Percentiles rank a stretch among this genome's conserved stretches.
Conservation (phyloP, 2,797 vertebrate species). For the Hippoglossus hippoglossus region DNA sequence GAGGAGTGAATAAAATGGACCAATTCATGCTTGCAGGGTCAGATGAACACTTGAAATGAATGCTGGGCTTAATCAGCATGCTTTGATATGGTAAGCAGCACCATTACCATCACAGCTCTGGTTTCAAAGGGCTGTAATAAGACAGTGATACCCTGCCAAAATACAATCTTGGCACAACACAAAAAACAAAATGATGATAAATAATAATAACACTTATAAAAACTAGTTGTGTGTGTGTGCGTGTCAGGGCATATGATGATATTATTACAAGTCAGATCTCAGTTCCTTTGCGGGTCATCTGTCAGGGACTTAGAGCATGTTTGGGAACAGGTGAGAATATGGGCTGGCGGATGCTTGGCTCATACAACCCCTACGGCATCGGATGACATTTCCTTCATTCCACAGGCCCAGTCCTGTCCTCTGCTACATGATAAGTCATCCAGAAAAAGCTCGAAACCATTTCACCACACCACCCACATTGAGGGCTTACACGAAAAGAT, state of each 20-base stretch:
- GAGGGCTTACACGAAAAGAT: constrained; percentile 58
- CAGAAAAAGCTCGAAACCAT: constrained; percentile 62
- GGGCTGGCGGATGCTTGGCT: constrained; percentile 70
- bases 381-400: constrained; percentile 73
- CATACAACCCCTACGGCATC: constrained; percentile 74
- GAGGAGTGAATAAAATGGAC: constrained; percentile 37
- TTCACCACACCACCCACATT: constrained; percentile 72
- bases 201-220: constrained; percentile 1
- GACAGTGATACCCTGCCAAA: constrained; percentile 26
- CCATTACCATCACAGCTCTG: constrained; percentile 42
- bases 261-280: constrained; percentile 41
- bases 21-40: constrained; percentile 62
- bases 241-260: constrained; percentile 12
- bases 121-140: constrained; percentile 51
- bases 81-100: constrained; percentile 86
- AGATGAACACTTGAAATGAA: constrained; percentile 82
- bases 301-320: constrained; percentile 25
- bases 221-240: neutral
- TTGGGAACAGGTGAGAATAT: constrained; percentile 68
- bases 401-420: constrained; percentile 77
- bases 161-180: constrained; percentile 9
- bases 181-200: neutral
- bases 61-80: constrained; percentile 66
- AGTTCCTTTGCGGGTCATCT: constrained; percentile 54
- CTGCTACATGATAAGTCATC: constrained; percentile 69